Percentiles rank a stretch among this genome's conserved stretches.
Evolutionary conservation across 2,888 invertebrate species (phyloP).

Genomic region (Drosophila prolongata): DNA sequence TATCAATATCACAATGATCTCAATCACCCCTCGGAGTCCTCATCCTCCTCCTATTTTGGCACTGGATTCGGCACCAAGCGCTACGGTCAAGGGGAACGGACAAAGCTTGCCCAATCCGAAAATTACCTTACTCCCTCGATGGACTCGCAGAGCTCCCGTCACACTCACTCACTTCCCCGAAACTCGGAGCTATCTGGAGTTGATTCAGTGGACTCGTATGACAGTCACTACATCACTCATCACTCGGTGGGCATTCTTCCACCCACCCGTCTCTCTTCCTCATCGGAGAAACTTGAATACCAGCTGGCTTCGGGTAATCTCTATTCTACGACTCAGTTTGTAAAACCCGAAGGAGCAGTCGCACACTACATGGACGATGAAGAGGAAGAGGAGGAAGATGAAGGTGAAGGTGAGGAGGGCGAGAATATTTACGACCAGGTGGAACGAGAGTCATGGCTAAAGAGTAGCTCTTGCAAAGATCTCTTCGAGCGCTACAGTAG

Average conservation of each 20-base stretch:
- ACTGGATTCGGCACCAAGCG: conserved; percentile 80
- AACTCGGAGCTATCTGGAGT: conserved; percentile 84
- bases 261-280: conserved; percentile 46
- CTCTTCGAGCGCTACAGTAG: conserved; percentile 88
- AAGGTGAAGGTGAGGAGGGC: conserved; percentile 69
- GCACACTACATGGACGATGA: conserved; percentile 76
- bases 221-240: conserved; percentile 84
- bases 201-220: conserved; percentile 84
- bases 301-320: conserved; percentile 86
- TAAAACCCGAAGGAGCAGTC: conserved; percentile 69
- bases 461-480: conserved; percentile 93
- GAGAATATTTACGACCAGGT: conserved; percentile 83
- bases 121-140: conserved; percentile 82
- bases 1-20: conserved; percentile 83
- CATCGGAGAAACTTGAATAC: conserved; percentile 86
- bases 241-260: conserved; percentile 75
- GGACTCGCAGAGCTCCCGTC: conserved; percentile 83
- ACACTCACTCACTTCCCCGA: conserved; percentile 83
- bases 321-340: conserved; percentile 85
- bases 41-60: conserved; percentile 83
- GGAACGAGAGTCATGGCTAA: conserved; percentile 87
- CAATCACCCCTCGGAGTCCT: conserved; percentile 83
- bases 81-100: conserved; percentile 68
- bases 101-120: conserved; percentile 81
- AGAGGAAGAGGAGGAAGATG: conserved; percentile 69